A percentile compares a stretch with the other conserved stretches of the same genome.
These are phyloP conservation scores for Micoletzkya japonica DNA, from an alignment of 2,888 invertebrate genomes.

Conservation along the genomic window DNA sequence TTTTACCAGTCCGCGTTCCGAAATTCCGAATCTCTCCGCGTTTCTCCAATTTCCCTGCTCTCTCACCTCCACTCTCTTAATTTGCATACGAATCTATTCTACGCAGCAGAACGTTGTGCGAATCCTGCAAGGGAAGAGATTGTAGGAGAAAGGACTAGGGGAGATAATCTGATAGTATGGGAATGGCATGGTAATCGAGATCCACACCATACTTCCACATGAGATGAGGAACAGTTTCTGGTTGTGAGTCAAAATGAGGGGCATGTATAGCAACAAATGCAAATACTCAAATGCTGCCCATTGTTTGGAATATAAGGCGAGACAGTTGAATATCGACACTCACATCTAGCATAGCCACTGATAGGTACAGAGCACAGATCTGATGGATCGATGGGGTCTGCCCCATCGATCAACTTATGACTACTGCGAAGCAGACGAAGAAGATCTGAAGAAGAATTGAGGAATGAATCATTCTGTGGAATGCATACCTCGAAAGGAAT, in stretches of 20 bases:
- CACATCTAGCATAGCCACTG: slow-evolving; percentile 7
- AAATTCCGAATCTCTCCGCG: too few species aligned
- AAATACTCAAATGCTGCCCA: too few species aligned
- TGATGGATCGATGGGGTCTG: not conserved
- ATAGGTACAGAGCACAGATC: not conserved
- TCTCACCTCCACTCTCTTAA: too few species aligned
- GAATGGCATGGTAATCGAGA: slow-evolving; percentile 9
- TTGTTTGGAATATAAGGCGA: too few species aligned
- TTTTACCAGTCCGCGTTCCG: too few species aligned
- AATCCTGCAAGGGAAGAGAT: too few species aligned
- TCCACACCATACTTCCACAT: slow-evolving; percentile 15
- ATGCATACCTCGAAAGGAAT: slow-evolving; percentile 1
- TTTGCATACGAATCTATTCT: too few species aligned
- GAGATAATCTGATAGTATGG: slow-evolving; percentile 5
- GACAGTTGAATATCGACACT: too few species aligned
- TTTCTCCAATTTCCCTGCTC: too few species aligned
- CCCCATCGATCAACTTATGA: not conserved
- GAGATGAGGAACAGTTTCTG: not conserved
- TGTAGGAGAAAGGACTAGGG: too few species aligned
- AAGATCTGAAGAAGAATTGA: not conserved
- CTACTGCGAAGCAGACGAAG: not conserved
- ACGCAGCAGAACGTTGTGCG: too few species aligned
- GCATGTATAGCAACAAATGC: too few species aligned
- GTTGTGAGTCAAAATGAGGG: not conserved
- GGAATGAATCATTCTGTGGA: not conserved